phyloP scores from a whole-genome alignment of 2,888 invertebrate species.

The Amorpha juglandis region DNA sequence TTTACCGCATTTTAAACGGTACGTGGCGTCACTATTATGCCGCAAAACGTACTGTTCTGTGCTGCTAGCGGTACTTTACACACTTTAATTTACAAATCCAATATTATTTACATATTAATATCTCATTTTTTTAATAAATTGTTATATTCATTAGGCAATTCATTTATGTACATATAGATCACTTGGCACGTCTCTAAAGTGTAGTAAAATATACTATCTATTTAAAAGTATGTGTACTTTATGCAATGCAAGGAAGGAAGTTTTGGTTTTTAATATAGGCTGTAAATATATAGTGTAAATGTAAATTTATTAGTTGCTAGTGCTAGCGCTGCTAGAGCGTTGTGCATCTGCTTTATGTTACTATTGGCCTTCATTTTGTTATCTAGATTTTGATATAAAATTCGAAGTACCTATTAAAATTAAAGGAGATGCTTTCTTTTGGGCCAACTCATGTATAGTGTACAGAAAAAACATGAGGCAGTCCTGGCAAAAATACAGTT shows the following conservation, averaged over 20 bases:
- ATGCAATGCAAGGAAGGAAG: background rate
- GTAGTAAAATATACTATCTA: background rate
- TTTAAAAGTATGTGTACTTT: background rate
- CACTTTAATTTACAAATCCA: too few relatives aligned
- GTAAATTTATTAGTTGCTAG: slow-evolving; percentile 3
- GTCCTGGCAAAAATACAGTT: too few relatives aligned
- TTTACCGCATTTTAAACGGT: too few relatives aligned
- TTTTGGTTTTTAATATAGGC: background rate
- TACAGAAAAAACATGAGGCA: too few relatives aligned
- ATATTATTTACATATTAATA: too few relatives aligned
- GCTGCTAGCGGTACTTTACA: too few relatives aligned
- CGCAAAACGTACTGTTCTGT: too few relatives aligned
- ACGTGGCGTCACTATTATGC: too few relatives aligned
- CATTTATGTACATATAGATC: background rate
- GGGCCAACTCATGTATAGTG: too few relatives aligned
- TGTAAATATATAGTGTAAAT: background rate
- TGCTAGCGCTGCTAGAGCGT: background rate
- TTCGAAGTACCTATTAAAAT: background rate
- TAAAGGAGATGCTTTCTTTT: too few relatives aligned
- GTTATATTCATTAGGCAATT: too few relatives aligned
- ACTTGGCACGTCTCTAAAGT: background rate
- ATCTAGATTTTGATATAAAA: slow-evolving; percentile 2
- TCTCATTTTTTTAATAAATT: too few relatives aligned
- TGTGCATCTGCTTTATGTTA: slow-evolving; percentile 9
- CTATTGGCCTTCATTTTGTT: slow-evolving; percentile 3